Evolutionary conservation across 2,888 invertebrate genomes (phyloP).

Genomic region (Clistopyga incitator): DNA sequence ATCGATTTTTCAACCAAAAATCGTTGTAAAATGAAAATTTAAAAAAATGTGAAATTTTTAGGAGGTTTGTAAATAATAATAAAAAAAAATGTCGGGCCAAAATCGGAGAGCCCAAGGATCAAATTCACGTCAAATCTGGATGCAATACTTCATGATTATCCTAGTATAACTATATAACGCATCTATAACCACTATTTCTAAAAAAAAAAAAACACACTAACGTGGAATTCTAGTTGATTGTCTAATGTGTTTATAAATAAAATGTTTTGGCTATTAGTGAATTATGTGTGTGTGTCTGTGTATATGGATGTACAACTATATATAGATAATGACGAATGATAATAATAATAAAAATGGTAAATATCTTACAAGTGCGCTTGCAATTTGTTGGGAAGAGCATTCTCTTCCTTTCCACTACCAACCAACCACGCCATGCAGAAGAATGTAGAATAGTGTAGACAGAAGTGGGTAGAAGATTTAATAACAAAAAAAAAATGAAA

Average conservation of each 20-base stretch:
- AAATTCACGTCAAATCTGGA: too few relatives aligned
- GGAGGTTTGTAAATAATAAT: too few relatives aligned
- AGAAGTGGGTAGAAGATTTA: conserved; percentile 84
- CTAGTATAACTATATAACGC: not conserved
- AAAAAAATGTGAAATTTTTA: too few relatives aligned
- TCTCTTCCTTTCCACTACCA: conserved; percentile 88
- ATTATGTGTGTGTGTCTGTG: conserved; percentile 46
- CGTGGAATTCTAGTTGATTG: not conserved
- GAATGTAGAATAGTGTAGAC: conserved; percentile 85
- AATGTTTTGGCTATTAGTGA: conserved; percentile 39
- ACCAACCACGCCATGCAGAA: conserved; percentile 87
- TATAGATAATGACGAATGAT: conserved; percentile 40
- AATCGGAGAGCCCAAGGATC: too few relatives aligned
- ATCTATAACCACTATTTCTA: conserved; percentile 14
- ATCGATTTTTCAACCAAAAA: too few relatives aligned
- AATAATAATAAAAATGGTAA: conserved; percentile 82
- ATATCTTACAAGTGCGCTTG: conserved; percentile 88
- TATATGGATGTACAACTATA: conserved; percentile 1
- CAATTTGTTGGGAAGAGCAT: conserved; percentile 89
- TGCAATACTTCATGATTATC: not conserved
- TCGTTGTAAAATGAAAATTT: too few relatives aligned
- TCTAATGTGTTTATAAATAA: conserved; percentile 25
- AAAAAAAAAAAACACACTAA: conserved; percentile 4
- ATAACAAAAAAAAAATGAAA: conserved; percentile 82
- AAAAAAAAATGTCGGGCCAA: too few relatives aligned